Evolutionary conservation across 2,888 invertebrate species (phyloP), one percentile per base, ranked within the genome.

Genomic region (Conchocele bisecta): DNA sequence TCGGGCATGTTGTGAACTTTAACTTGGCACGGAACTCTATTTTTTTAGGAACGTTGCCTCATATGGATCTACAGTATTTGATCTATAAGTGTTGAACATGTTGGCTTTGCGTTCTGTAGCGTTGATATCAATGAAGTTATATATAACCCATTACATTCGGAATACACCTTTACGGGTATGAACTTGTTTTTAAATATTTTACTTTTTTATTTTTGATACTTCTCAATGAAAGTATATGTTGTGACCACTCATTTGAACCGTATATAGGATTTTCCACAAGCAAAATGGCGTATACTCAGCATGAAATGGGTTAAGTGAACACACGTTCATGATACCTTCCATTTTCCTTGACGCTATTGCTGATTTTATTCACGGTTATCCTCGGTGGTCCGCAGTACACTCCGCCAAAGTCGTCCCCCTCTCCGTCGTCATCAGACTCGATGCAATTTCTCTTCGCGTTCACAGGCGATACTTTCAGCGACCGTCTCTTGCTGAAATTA

Each of bases 371-470:
- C 6, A 22, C 22, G 7, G n/a, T 5, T 13, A 4, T 15, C 9
- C 11, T 81, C 6, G 81, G 59, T 6, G 86, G 86, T 1, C 86
- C 86, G 51, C 85, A 69, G 66, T 85, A 85, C 1, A 86, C 84
- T 9, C 86, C 86, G 5, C 86, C 84, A 44, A 83, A 86, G 1
- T 81, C 79, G 42, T 85, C 83, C 31, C 73, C 71, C 11, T 81
- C 81, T 1, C 82, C 84, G 28, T 79, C 82, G 22, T 75, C 68
- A 15, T 53, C 59, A 11, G 54, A 37, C 39, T 64, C 64, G n/a
- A 51, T 51, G 22, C 51, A 51, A 20, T 51, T 35, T 31, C 15
- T 51, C 26, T 31, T 20, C 13, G 51, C 5, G 31, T 31, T 51
- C 9, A 33, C 20, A 17, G 51, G 31, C 3, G 17, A 7, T n/a